Evolutionary conservation across 2,797 vertebrate genomes (phyloP).

Genomic region (Prunella strophiata): DNA sequence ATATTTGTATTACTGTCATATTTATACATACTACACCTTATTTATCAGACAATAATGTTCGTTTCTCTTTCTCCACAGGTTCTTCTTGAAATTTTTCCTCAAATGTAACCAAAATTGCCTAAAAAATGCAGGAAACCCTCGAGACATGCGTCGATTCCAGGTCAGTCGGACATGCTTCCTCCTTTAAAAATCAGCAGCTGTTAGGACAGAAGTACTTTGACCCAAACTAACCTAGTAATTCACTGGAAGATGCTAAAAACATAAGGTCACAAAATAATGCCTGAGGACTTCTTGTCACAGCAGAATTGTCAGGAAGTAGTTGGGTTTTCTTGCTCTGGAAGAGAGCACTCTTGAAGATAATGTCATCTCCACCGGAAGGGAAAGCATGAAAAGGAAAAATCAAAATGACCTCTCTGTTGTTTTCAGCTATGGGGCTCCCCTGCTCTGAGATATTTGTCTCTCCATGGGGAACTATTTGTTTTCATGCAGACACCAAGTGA

Average conservation of each 20-base stretch:
- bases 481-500: background rate
- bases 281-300: background rate
- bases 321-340: constrained; percentile 30
- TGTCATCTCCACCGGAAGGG: background rate
- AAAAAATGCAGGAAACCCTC: constrained; percentile 98
- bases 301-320: constrained; percentile 39
- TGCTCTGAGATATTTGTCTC: background rate
- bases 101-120: constrained; percentile 99
- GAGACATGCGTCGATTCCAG: constrained; percentile 99
- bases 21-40: background rate
- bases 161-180: constrained; percentile 75
- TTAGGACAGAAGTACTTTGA: constrained; percentile 58
- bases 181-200: constrained; percentile 44
- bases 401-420: background rate
- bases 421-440: background rate
- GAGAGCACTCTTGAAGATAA: constrained; percentile 10
- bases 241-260: constrained; percentile 36
- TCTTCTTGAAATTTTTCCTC: constrained; percentile 99
- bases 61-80: constrained; percentile 80
- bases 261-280: constrained; percentile 41
- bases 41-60: constrained; percentile 34
- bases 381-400: constrained; percentile 4
- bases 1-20: background rate
- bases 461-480: background rate
- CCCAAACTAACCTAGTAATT: constrained; percentile 52